Percentiles rank a stretch among this genome's conserved stretches.
These are phyloP conservation scores for Lacerta bilineata DNA, from an alignment of 2,797 vertebrate species.

Conservation along the genomic window DNA sequence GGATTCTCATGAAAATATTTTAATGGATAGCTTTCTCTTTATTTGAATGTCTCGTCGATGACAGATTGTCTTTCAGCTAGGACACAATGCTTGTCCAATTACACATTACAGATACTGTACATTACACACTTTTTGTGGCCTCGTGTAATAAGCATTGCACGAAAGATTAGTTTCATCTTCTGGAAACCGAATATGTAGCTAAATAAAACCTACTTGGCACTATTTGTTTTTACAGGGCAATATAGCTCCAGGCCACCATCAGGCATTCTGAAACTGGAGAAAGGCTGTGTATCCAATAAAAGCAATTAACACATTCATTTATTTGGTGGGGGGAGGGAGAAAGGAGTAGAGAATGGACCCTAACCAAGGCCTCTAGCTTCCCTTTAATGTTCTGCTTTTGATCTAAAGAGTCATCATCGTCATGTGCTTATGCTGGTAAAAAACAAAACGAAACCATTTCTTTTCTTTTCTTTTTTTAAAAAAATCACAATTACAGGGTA, in stretches of 20 bases:
- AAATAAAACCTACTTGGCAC: neutral
- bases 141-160: constrained; percentile 40
- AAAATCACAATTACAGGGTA: neutral
- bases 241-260: constrained; percentile 30
- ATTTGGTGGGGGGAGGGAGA: neutral
- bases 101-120: neutral
- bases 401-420: neutral
- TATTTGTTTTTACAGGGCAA: constrained; percentile 20
- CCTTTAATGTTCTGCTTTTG: constrained; percentile 34
- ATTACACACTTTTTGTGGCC: neutral
- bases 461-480: too few relatives aligned
- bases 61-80: neutral
- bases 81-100: constrained; percentile 14
- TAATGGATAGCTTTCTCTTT: neutral
- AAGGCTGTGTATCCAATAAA: constrained; percentile 33
- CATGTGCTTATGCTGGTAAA: constrained; percentile 19
- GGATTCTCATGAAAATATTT: neutral
- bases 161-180: constrained; percentile 17
- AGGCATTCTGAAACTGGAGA: constrained; percentile 31
- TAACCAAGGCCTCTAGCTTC: constrained; percentile 37
- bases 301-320: constrained; percentile 41
- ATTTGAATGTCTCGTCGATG: constrained; percentile 5
- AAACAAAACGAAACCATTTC: neutral
- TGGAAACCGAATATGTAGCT: constrained; percentile 21
- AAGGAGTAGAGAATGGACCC: constrained; percentile 30